Conservation (phyloP, 2,113 vertebrate species). For the Seriola rivoliana region DNA sequence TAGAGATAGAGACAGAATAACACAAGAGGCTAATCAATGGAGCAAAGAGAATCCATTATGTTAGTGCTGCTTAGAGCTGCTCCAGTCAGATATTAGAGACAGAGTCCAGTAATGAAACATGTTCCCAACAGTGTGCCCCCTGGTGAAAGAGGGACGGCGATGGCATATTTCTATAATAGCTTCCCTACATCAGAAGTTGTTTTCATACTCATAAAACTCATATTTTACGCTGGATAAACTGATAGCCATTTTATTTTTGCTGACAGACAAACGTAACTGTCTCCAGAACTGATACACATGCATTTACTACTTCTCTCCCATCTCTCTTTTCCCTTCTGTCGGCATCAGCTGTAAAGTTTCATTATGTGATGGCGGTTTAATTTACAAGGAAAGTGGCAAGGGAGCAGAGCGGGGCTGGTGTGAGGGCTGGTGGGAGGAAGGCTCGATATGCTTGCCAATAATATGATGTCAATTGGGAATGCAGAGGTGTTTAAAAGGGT, state of each 20-base stretch:
- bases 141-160: background rate
- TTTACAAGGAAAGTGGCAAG: conserved; percentile 38
- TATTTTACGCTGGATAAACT: background rate
- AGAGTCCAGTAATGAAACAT: conserved; percentile 43
- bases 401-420: conserved; percentile 46
- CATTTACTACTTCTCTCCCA: background rate
- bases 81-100: conserved; percentile 37
- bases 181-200: background rate
- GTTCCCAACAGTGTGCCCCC: conserved; percentile 13
- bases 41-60: conserved; percentile 49
- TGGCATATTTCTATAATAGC: conserved; percentile 36
- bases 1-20: conserved; percentile 9
- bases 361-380: conserved; percentile 45
- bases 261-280: background rate
- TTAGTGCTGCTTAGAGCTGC: conserved; percentile 36
- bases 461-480: conserved; percentile 41
- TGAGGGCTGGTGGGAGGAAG: conserved; percentile 52
- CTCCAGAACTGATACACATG: background rate
- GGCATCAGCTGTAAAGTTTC: conserved; percentile 33
- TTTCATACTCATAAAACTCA: background rate
- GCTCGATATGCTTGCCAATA: conserved; percentile 34
- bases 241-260: background rate
- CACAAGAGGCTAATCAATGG: conserved; percentile 36
- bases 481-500: conserved; percentile 35
- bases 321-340: conserved; percentile 13